Conservation (phyloP, 2,113 vertebrate species). For the Herpetotheres cachinnans region DNA sequence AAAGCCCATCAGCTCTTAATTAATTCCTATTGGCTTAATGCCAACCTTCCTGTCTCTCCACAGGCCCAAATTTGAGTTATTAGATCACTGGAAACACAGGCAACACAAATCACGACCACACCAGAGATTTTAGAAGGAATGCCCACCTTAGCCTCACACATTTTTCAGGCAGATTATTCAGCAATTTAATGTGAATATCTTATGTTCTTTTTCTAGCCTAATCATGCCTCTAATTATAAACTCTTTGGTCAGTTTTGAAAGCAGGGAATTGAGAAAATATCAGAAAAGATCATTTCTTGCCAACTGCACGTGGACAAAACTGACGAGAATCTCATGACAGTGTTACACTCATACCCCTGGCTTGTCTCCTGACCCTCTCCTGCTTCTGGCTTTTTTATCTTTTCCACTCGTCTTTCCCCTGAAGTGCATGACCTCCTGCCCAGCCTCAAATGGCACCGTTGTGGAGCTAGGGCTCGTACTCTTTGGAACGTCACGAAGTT, state of each 20-base stretch:
- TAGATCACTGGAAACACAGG: neutral
- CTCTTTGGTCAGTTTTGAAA: neutral
- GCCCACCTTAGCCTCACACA: neutral
- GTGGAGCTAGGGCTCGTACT: neutral
- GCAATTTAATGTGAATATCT: neutral
- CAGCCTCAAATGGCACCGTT: neutral
- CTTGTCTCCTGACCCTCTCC: neutral
- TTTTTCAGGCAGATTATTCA: neutral
- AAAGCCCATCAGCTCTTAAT: neutral
- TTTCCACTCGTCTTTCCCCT: neutral
- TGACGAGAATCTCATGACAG: neutral
- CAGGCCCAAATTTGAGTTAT: neutral
- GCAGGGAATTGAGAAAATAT: neutral
- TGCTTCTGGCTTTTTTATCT: neutral
- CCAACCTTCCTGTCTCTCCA: neutral
- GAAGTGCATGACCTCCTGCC: accelerated
- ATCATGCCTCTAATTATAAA: neutral
- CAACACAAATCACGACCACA: neutral
- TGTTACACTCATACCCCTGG: neutral
- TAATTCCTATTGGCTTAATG: neutral
- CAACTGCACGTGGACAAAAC: neutral
- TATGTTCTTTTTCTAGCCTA: neutral
- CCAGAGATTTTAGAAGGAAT: neutral
- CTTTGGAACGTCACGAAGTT: accelerated
- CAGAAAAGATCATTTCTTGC: neutral